A percentile compares a stretch with the other conserved stretches of the same genome.
Conservation (phyloP, 2,113 vertebrate genomes). For the Ammodramus savannarum region DNA sequence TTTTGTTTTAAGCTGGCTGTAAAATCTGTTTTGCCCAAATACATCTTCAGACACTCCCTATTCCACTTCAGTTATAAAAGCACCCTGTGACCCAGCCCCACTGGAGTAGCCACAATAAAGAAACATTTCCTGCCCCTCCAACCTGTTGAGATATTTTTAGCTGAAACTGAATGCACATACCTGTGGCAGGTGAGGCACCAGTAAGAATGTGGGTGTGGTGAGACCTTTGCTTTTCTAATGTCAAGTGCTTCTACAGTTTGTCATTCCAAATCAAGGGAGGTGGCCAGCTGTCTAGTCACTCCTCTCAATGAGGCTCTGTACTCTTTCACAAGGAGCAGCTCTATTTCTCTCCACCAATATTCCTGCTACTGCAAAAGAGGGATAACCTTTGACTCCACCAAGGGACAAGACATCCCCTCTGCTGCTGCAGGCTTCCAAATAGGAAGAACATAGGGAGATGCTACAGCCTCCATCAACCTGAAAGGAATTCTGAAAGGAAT, state of each 20-base stretch:
- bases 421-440: neutral
- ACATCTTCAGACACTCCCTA: conserved; percentile 2
- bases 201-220: conserved; percentile 66
- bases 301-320: neutral
- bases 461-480: neutral
- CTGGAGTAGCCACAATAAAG: neutral
- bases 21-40: neutral
- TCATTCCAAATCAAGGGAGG: conserved; percentile 41
- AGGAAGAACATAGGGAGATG: neutral
- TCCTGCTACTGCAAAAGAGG: neutral
- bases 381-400: neutral
- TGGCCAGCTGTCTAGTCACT: neutral
- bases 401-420: neutral
- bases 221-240: conserved; percentile 50
- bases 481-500: neutral
- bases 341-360: neutral
- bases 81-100: neutral
- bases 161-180: conserved; percentile 53
- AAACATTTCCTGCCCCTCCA: conserved; percentile 40
- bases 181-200: conserved; percentile 69
- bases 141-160: conserved; percentile 68
- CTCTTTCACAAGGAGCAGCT: neutral
- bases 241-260: neutral
- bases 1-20: neutral
- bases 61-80: neutral